phyloP scores from a whole-genome alignment of 2,797 vertebrate genomes.

The Microctenopoma steveboyesi region DNA sequence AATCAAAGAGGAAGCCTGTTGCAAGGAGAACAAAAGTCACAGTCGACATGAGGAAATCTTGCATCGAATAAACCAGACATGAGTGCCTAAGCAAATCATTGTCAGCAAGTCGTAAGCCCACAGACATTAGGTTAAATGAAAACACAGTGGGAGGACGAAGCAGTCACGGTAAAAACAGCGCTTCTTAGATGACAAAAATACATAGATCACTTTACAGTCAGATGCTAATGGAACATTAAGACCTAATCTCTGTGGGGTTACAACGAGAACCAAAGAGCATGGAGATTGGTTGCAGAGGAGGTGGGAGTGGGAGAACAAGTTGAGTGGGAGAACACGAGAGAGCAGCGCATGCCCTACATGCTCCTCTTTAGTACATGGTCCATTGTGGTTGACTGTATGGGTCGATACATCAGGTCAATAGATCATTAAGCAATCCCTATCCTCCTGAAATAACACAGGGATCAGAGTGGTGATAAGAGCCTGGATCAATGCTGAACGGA shows the following conservation, averaged over 20 bases:
- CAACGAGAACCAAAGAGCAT: constrained; percentile 40
- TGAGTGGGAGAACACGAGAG: constrained; percentile 39
- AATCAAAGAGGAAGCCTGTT: constrained; percentile 6
- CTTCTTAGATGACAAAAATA: constrained; percentile 43
- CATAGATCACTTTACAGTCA: constrained; percentile 67
- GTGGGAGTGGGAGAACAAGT: constrained; percentile 31
- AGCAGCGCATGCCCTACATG: constrained; percentile 60
- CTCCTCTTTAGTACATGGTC: constrained; percentile 67
- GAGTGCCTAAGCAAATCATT: constrained; percentile 23
- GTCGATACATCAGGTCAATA: constrained; percentile 79
- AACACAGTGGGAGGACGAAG: constrained; percentile 41
- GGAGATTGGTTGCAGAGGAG: constrained; percentile 37
- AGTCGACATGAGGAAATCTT: constrained; percentile 39
- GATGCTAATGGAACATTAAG: constrained; percentile 71
- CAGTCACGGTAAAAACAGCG: constrained; percentile 25
- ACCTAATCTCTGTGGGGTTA: constrained; percentile 64
- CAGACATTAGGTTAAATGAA: constrained; percentile 39
- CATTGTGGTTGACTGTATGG: constrained; percentile 75
- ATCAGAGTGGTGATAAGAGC: constrained; percentile 81
- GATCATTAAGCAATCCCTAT: constrained; percentile 84
- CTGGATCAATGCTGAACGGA: constrained; percentile 72
- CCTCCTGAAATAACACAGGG: constrained; percentile 81
- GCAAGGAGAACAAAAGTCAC: constrained; percentile 23
- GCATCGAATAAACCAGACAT: constrained; percentile 31
- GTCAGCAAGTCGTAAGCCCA: constrained; percentile 26